Evolutionary conservation across 23 tunicate species (phyloP).

Genomic region (Trididemnum clinides): DNA sequence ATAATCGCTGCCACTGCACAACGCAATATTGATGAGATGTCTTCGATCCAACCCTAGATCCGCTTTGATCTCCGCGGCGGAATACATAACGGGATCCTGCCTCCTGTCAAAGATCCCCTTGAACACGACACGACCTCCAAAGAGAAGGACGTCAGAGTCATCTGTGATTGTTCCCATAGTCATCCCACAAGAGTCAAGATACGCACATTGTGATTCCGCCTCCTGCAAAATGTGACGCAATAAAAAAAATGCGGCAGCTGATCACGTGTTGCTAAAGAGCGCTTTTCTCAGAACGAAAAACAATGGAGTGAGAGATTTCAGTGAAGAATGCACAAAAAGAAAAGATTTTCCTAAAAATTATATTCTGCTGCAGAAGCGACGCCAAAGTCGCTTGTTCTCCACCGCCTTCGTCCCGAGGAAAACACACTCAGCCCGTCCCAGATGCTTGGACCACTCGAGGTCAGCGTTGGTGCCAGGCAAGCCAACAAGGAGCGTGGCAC

Average conservation of each 20-base stretch:
- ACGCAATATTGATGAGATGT: constrained; percentile 71
- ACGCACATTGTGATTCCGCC: constrained; percentile 97
- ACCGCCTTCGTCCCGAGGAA: too few species aligned
- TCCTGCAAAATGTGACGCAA: constrained; percentile 59
- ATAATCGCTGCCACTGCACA: constrained; percentile 91
- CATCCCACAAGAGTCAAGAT: constrained; percentile 53
- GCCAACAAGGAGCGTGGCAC: too few species aligned
- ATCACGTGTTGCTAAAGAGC: too few species aligned
- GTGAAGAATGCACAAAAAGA: too few species aligned
- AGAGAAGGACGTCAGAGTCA: constrained; percentile 84
- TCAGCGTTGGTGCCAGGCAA: too few species aligned
- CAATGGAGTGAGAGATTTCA: too few species aligned
- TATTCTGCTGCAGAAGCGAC: too few species aligned
- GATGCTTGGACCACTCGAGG: too few species aligned
- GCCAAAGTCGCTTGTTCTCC: too few species aligned
- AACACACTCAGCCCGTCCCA: too few species aligned
- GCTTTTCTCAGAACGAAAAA: too few species aligned
- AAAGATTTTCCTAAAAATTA: too few species aligned
- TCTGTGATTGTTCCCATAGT: constrained; percentile 92
- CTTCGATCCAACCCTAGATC: constrained; percentile 71
- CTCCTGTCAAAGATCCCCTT: constrained; percentile 70
- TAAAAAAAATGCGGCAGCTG: not conserved
- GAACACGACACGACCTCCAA: constrained; percentile 70
- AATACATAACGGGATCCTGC: constrained; percentile 61
- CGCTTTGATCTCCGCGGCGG: constrained; percentile 44